Conservation (phyloP, 2,113 vertebrate species). For the Mastomys natalensis region DNA sequence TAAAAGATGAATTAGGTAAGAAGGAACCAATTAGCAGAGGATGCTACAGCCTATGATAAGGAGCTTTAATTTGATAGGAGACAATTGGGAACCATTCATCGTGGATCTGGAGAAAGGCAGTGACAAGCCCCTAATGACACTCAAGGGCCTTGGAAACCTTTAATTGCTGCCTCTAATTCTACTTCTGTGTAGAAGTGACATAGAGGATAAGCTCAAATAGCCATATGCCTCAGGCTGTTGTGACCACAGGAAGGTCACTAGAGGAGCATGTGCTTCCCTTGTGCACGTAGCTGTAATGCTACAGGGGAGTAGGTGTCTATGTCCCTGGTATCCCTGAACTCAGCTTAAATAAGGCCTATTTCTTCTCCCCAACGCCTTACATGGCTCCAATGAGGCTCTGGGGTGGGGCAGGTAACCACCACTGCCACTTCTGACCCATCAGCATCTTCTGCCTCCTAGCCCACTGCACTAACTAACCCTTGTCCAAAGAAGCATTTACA, state of each 20-base stretch:
- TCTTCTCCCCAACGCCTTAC: background rate
- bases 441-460: background rate
- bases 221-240: background rate
- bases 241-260: background rate
- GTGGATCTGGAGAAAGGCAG: slow-evolving; percentile 10
- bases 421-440: background rate
- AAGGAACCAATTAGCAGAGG: slow-evolving; percentile 63
- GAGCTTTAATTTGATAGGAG: slow-evolving; percentile 70
- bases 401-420: background rate
- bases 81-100: slow-evolving; percentile 73
- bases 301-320: background rate
- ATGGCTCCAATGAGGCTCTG: background rate
- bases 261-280: background rate
- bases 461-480: background rate
- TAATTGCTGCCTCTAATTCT: slow-evolving; percentile 64
- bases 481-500: background rate
- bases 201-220: background rate
- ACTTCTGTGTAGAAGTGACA: slow-evolving; percentile 24
- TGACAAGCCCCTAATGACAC: slow-evolving; percentile 62
- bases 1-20: slow-evolving; percentile 67
- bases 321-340: background rate
- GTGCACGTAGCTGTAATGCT: fast-evolving
- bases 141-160: slow-evolving; percentile 67
- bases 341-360: background rate
- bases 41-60: slow-evolving; percentile 59